Base-by-base conservation (phyloP, 1,140 invertebrate genomes). In the Trichogramma pretiosum region DNA sequence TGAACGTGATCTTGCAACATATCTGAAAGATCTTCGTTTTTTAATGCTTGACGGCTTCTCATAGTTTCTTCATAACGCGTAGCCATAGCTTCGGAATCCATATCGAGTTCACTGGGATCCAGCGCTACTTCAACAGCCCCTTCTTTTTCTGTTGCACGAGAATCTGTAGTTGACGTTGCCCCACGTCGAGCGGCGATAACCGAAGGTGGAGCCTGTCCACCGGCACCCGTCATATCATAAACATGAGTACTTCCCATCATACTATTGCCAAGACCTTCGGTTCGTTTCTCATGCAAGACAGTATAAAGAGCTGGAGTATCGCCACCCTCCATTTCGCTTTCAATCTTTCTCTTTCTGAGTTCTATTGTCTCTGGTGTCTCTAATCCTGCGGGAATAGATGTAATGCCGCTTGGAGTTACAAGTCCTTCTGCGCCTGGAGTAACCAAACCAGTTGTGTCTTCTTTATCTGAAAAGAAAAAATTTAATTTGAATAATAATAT, bases 221-320 rank as follows among this genome's bases (percentile, higher is more conserved):
- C 75, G 8, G 80, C 80, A 11, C 76, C 77, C 22, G 76, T 74
- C 68, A 98, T 81, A 63, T 98, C 94, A 67, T 98, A 98, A 0
- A 95, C 88, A 70, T 99, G 95, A 1, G 91, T 94, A 13, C 94
- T 98, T 5, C 85, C 95, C 95, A 99, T 98, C 95, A 99, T 98
- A 58, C 93, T 87, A 8, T 80, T 82, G 10, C 90, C 89, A 43
- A 98, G 80, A 46, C 84, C 77, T 41, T 95, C 92, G 8, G 87
- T 83, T 43, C 93, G 84, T 62, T 94, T 89, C 73, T 99, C 96
- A 21, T 93, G 93, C 41, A 99, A 66, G 37, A 99, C 85, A 54
- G 92, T 93, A 63, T 93, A 98, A 13, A 97, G 67, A 1, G 87
- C 82, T 18, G 93, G 93, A 1, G 89, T 93, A 56, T 95, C 92